A percentile compares a stretch with the other conserved stretches of the same genome.
Conservation (phyloP, 1,140 invertebrate species). For the Pollicipes pollicipes region DNA sequence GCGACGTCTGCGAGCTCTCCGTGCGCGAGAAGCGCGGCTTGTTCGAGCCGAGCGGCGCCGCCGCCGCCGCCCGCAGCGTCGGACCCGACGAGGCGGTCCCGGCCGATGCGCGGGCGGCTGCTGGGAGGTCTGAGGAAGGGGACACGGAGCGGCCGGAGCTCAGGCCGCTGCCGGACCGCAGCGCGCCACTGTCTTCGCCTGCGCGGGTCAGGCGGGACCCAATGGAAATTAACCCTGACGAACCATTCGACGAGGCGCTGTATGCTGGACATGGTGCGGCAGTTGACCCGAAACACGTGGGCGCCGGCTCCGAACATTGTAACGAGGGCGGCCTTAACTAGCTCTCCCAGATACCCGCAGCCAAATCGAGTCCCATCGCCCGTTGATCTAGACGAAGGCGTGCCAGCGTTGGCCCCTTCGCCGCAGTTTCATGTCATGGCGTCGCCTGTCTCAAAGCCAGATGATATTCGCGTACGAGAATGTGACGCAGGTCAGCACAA, state of each 20-base stretch:
- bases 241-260: background rate
- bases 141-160: background rate
- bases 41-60: background rate
- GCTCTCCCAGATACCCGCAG: too few relatives aligned
- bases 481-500: too few relatives aligned
- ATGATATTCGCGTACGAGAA: too few relatives aligned
- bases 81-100: too few relatives aligned
- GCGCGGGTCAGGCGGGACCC: background rate
- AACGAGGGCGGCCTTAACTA: too few relatives aligned
- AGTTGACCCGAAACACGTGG: background rate
- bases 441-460: too few relatives aligned
- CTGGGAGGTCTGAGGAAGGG: background rate
- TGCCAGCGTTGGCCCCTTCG: too few relatives aligned
- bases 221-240: background rate
- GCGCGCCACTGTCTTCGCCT: background rate
- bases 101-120: background rate
- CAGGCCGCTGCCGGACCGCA: background rate
- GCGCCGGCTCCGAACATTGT: too few relatives aligned
- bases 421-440: too few relatives aligned
- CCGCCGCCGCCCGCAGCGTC: too few relatives aligned
- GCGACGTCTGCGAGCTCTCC: background rate
- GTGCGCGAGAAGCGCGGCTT: background rate
- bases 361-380: too few relatives aligned
- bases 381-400: too few relatives aligned
- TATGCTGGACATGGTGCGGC: background rate